Evolutionary conservation across 2,113 vertebrate genomes (phyloP).

Genomic region (Paradoxurus hermaphroditus): DNA sequence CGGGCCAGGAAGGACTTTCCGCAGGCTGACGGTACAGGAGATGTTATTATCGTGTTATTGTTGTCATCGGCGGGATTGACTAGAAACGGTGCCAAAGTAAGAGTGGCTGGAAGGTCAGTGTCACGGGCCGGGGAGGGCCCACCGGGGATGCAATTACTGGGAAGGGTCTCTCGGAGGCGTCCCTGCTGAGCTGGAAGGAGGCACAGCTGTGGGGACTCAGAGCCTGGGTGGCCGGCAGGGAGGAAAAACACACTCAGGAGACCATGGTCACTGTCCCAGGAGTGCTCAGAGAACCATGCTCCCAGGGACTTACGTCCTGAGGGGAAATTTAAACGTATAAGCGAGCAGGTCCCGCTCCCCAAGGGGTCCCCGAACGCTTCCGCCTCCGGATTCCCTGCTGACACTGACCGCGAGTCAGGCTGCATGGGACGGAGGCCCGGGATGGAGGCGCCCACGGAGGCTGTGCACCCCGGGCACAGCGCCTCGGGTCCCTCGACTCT

Average conservation of each 20-base stretch:
- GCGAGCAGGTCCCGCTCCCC: not conserved
- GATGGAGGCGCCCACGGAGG: fast-evolving
- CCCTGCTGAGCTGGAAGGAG: not conserved
- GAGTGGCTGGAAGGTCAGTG: no score
- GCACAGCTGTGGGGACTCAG: not conserved
- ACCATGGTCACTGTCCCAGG: fast-evolving
- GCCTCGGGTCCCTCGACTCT: fast-evolving
- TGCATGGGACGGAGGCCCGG: fast-evolving
- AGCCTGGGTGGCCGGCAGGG: not conserved
- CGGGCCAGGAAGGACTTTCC: fast-evolving
- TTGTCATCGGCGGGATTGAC: not conserved
- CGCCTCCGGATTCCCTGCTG: fast-evolving
- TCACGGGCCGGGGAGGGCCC: fast-evolving
- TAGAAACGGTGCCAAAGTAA: not conserved
- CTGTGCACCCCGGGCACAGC: not conserved
- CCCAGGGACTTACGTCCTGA: not conserved
- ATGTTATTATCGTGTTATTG: not conserved
- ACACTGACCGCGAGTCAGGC: fast-evolving
- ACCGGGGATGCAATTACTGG: fast-evolving
- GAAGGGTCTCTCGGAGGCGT: not conserved
- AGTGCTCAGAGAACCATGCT: fast-evolving
- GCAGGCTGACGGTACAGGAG: fast-evolving
- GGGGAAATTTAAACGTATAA: not conserved
- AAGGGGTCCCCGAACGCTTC: not conserved
- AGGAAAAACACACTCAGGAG: not conserved